Conservation (phyloP, 2,888 invertebrate genomes). For the Petrophora chlorosata region DNA sequence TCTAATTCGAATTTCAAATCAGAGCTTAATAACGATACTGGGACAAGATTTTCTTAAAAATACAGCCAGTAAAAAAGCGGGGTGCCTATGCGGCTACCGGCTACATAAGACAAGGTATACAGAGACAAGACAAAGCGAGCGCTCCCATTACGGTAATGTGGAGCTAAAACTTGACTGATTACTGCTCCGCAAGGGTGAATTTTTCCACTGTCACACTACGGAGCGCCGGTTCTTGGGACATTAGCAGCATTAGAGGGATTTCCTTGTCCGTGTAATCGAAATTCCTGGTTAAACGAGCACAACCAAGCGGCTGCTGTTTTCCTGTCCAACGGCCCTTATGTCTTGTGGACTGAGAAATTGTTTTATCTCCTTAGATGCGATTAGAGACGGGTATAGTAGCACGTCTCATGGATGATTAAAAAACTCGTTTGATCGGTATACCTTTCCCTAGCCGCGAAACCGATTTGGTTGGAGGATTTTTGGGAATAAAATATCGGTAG, state of each 20-base stretch:
- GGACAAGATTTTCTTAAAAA: constrained; percentile 17
- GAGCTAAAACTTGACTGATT: constrained; percentile 77
- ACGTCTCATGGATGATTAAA: background rate
- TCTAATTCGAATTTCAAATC: constrained; percentile 27
- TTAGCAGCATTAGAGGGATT: constrained; percentile 64
- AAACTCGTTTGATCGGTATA: background rate
- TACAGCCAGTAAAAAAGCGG: constrained; percentile 32
- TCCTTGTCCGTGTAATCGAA: constrained; percentile 64
- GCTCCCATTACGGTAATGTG: constrained; percentile 71
- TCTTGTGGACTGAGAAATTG: constrained; percentile 22
- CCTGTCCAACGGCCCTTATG: constrained; percentile 22
- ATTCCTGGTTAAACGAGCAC: constrained; percentile 47
- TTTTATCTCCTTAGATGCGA: constrained; percentile 13
- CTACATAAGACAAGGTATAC: constrained; percentile 47
- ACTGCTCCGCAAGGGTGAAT: constrained; percentile 64
- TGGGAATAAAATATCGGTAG: no score
- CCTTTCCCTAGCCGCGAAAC: background rate
- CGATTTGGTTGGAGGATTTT: background rate
- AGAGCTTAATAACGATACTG: constrained; percentile 14
- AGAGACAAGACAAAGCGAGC: constrained; percentile 62
- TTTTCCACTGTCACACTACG: constrained; percentile 61
- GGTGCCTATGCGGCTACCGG: no score
- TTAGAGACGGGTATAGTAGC: background rate
- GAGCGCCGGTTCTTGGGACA: constrained; percentile 49
- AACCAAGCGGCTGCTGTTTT: constrained; percentile 24